Percentiles rank a stretch among this genome's conserved stretches.
Conservation (phyloP, 1,140 invertebrate species). For the Drosophila trapezifrons region DNA sequence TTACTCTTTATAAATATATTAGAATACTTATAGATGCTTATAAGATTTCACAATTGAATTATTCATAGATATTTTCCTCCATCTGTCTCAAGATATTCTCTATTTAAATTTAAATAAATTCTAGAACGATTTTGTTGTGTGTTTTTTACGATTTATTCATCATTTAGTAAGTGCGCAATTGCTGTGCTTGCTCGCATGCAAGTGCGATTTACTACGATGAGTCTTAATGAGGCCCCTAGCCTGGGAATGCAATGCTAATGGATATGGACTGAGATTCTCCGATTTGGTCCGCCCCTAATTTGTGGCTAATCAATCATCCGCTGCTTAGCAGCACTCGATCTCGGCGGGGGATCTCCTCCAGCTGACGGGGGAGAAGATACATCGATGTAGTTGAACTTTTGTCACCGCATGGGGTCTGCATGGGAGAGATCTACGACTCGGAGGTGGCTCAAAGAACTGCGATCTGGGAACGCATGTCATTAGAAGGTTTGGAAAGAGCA, state of each 20-base stretch:
- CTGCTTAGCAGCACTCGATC: slow-evolving; percentile 24
- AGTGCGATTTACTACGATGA: slow-evolving; percentile 13
- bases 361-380: slow-evolving; percentile 12
- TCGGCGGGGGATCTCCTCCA: slow-evolving; percentile 15
- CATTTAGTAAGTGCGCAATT: slow-evolving; percentile 35
- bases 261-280: slow-evolving; percentile 4
- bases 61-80: not conserved
- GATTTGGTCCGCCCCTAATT: slow-evolving; percentile 33
- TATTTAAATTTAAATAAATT: not conserved
- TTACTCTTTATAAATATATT: not conserved
- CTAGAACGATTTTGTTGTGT: not conserved
- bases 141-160: not conserved
- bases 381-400: slow-evolving; percentile 41
- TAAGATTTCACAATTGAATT: too few species aligned
- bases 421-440: not conserved
- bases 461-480: slow-evolving; percentile 23
- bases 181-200: slow-evolving; percentile 29
- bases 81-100: too few species aligned
- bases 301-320: slow-evolving; percentile 40
- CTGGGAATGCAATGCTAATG: slow-evolving; percentile 29
- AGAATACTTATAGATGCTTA: not conserved
- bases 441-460: slow-evolving; percentile 5
- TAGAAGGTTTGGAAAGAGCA: slow-evolving; percentile 24
- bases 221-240: slow-evolving; percentile 17
- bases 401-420: slow-evolving; percentile 30